Percentiles rank a stretch among this genome's conserved stretches.
Evolutionary conservation across 2,888 invertebrate species (phyloP).

Genomic region (Chymomyza procnemis): DNA sequence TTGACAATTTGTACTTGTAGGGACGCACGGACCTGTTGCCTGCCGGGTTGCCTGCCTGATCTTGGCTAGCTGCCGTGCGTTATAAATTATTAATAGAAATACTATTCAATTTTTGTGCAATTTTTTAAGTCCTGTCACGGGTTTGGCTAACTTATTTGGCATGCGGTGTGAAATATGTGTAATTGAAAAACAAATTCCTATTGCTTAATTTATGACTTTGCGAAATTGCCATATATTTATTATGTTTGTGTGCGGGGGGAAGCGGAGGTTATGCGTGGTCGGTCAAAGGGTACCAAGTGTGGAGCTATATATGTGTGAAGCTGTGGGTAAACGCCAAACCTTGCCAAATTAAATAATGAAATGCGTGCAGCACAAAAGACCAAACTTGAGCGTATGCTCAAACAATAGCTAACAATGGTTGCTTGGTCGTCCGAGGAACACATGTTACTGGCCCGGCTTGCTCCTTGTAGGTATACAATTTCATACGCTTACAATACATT

Average conservation of each 20-base stretch:
- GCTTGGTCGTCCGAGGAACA: constrained; percentile 26
- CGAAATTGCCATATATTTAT: constrained; percentile 60
- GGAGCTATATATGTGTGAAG: constrained; percentile 1
- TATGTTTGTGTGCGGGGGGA: constrained; percentile 26
- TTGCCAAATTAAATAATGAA: constrained; percentile 68
- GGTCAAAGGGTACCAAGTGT: constrained; percentile 24
- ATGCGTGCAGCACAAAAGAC: constrained; percentile 26
- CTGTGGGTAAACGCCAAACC: constrained; percentile 34
- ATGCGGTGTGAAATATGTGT: constrained; percentile 71
- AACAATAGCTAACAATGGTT: constrained; percentile 21
- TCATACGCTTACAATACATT: constrained; percentile 59
- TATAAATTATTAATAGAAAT: constrained; percentile 74
- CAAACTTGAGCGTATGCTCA: constrained; percentile 13
- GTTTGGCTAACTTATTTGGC: constrained; percentile 47
- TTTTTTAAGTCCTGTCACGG: neutral
- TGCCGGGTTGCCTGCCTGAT: neutral
- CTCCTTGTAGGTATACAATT: constrained; percentile 55
- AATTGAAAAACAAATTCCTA: constrained; percentile 74
- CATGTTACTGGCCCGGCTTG: constrained; percentile 60
- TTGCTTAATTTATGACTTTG: constrained; percentile 69
- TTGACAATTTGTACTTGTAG: constrained; percentile 73
- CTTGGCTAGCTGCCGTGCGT: constrained; percentile 49
- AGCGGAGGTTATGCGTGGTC: neutral
- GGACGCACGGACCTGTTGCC: too few species aligned
- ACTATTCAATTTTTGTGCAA: constrained; percentile 52